Base-by-base conservation (phyloP, 2,113 vertebrate species). In the Talpa occidentalis region DNA sequence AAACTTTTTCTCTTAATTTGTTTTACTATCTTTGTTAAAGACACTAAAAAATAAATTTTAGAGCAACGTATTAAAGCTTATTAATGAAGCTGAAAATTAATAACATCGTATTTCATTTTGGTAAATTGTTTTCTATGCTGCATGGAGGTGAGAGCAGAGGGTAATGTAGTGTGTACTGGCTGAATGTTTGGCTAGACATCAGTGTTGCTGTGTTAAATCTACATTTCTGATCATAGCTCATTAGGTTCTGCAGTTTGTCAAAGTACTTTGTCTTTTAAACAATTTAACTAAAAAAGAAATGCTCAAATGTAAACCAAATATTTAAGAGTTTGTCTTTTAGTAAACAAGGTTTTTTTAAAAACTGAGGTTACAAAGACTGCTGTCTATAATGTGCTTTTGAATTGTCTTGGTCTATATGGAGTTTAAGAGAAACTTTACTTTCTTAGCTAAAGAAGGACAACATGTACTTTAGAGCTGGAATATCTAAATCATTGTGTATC, bases 11-110 rank as follows among this genome's bases (percentile, higher is more conserved):
- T 84, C 42, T 77, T 28, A 49, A 2, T 94, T 89, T 95, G 32
- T 88, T 94, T 91, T 90, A 28, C n/a, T 66, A 0, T 76, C 32
- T 88, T 17, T 87, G 1, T 56, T 60, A 64, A 79, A 17, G 47
- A n/a, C 30, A 79, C 52, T 94, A 52, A 42, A 87, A 94, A 84
- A 79, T 81, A 81, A 91, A 47, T 49, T 93, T 95, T 93, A 72
- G 67, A 77, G 85, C 0, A 10, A 95, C 91, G 83, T 86, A 93
- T 62, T 96, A 44, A 84, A 96, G 85, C 15, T 66, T 96, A 84
- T 88, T 90, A 98, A 92, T 96, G 3, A 96, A 96, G 93, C 54
- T 97, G 59, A 52, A 93, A 95, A 12, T 96, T 88, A 95, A 85
- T 84, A 73, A 70, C 54, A 82, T 56, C 2, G 21, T 93, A 60